Percentiles rank a stretch among this genome's conserved stretches.
These are phyloP conservation scores for Prinia subflava DNA, from an alignment of 2,113 vertebrate genomes.

Conservation along the genomic window DNA sequence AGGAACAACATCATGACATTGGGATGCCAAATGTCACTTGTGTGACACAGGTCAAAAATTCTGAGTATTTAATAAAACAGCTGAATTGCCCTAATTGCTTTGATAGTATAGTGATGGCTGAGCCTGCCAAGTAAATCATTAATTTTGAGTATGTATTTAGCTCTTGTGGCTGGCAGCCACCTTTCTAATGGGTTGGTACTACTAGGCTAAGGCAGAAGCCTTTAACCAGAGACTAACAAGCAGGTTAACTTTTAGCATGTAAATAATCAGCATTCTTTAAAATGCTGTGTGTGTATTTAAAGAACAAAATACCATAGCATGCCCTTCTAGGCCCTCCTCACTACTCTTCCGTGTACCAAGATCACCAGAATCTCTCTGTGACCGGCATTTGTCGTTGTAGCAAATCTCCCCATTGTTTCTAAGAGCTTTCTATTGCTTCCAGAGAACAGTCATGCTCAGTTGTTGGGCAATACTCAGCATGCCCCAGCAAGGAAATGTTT, in stretches of 20 bases:
- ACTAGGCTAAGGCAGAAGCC: neutral
- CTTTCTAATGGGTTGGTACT: neutral
- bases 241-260: neutral
- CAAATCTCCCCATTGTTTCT: accelerated
- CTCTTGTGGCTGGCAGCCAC: neutral
- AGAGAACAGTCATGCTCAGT: neutral
- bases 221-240: neutral
- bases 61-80: constrained; percentile 18
- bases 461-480: neutral
- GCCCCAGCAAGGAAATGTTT: neutral
- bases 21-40: neutral
- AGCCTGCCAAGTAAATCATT: constrained; percentile 42
- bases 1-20: neutral
- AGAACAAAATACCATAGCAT: neutral
- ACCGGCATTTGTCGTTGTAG: neutral
- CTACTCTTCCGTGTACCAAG: neutral
- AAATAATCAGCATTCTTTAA: neutral
- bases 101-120: neutral
- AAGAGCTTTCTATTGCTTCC: neutral
- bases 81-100: neutral
- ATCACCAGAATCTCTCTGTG: neutral
- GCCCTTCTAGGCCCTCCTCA: neutral
- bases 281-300: neutral
- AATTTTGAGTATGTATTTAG: constrained; percentile 9
- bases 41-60: neutral